Evolutionary conservation across 2,797 vertebrate genomes (phyloP).

Genomic region (Helicolenus hilgendorfi): DNA sequence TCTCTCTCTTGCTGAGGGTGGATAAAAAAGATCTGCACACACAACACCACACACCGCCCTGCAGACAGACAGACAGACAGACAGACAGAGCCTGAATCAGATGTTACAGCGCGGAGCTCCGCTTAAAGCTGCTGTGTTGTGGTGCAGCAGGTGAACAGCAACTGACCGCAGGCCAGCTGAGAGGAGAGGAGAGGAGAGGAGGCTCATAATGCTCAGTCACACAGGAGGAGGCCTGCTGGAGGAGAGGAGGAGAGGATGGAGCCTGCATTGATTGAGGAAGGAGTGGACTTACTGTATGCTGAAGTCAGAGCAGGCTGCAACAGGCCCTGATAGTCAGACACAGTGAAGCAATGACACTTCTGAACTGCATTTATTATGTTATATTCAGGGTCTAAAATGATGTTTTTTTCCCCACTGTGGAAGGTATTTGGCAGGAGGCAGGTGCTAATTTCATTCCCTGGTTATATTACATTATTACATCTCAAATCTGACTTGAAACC

Average conservation of each 20-base stretch:
- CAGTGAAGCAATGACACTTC: background rate
- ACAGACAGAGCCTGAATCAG: constrained; percentile 62
- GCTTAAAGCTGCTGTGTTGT: background rate
- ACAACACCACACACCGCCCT: constrained; percentile 5
- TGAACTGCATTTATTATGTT: background rate
- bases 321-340: constrained; percentile 6
- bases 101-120: constrained; percentile 1
- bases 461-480: no score
- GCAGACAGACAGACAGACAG: constrained; percentile 6
- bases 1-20: constrained; percentile 17
- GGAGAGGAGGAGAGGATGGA: constrained; percentile 20
- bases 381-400: no score
- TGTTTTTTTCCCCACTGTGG: no score
- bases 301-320: constrained; percentile 9
- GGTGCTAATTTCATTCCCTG: no score
- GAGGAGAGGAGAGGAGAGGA: no score
- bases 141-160: constrained; percentile 21
- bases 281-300: background rate
- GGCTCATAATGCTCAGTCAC: constrained; percentile 17
- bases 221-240: constrained; percentile 43
- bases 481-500: no score
- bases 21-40: background rate
- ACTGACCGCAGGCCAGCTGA: constrained; percentile 43
- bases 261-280: constrained; percentile 8
- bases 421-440: no score